Conservation (phyloP, 2,888 invertebrate species). For the Macrosiphum euphorbiae region DNA sequence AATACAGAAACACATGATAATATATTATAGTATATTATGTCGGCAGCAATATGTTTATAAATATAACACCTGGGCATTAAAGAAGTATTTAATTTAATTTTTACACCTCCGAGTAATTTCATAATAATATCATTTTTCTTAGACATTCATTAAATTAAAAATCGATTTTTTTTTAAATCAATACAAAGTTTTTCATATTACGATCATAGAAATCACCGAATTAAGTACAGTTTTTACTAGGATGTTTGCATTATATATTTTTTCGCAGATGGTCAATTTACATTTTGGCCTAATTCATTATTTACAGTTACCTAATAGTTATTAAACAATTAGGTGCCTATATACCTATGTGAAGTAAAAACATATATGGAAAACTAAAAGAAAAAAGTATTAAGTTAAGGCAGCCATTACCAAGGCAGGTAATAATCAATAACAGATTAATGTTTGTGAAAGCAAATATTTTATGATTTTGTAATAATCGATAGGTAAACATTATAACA, state of each 20-base stretch:
- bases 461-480: neutral
- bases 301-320: neutral
- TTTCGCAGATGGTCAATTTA: neutral
- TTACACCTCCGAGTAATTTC: neutral
- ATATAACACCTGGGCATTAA: neutral
- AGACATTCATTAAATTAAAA: neutral
- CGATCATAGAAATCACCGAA: neutral
- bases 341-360: neutral
- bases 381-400: neutral
- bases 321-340: no score
- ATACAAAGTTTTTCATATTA: neutral
- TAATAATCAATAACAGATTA: neutral
- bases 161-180: no score
- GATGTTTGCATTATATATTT: neutral
- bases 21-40: neutral
- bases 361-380: neutral
- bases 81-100: neutral
- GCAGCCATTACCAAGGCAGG: neutral
- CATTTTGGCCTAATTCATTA: neutral
- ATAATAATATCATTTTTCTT: neutral
- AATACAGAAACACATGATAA: neutral
- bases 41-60: neutral
- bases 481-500: neutral
- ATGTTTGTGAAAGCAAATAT: neutral
- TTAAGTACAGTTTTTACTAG: neutral